Base-by-base conservation (phyloP, 2,113 vertebrate genomes). In the Ramphastos sulfuratus region DNA sequence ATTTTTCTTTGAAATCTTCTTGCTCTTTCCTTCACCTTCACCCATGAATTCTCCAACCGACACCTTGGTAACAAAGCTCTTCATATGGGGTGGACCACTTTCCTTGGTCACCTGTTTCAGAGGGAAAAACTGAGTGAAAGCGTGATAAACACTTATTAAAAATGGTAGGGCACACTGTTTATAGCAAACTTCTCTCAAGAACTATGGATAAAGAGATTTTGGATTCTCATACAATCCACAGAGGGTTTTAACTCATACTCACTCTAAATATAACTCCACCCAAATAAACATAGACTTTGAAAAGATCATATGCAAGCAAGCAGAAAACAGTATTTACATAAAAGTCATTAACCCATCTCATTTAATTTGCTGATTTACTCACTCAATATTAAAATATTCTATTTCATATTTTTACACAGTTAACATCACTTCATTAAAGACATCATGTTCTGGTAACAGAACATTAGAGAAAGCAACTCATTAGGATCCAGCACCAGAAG, bases 11-110 rank as follows among this genome's bases (percentile, higher is more conserved):
- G 99, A 99, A 27, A 99, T 98, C 97, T 99, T 99, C 97, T 99
- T 99, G 97, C 99, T 99, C 96, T 99, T 99, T 70, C 99, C 99
- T 94, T 99, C 99, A 20, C 99, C 99, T 96, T 99, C 98, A 52
- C 99, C 99, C 71, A 97, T 95, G 92, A 99, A 99, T 91, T 99
- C 98, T 67, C 99, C 99, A 25, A 99, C 99, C 3, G 96, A 96
- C 72, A 99, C 99, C 95, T 98, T 98, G 89, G 99, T 99, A 85
- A 99, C 96, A 96, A 99, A 99, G 93, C 98, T 99, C 97, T 99
- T 99, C 99, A 99, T 99, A 94, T 99, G 99, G 48, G 99, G 99
- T 69, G 99, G 99, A 52, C 99, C 99, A 39, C 98, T 98, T 96
- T 99, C 99, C 96, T 99, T 98, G 95, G 99, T 98, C 93, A 99